Base-by-base conservation (phyloP, 2,113 vertebrate genomes). In the Gobius niger region DNA sequence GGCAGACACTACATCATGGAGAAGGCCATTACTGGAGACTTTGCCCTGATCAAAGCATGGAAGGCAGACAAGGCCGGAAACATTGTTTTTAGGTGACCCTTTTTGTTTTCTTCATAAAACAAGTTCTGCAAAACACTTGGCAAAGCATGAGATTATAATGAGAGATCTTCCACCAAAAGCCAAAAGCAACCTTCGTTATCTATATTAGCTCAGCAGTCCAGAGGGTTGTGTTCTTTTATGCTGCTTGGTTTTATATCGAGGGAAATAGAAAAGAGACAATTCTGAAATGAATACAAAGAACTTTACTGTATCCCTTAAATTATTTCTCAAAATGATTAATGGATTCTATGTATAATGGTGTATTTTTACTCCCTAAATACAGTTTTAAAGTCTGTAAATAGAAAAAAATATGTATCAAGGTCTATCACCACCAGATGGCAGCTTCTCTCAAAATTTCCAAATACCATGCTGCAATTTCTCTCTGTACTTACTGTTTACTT, bases 1-100 rank as follows among this genome's bases (percentile, higher is more conserved):
- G 96, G 95, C 3, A 92, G 94, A 19, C 91, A 96, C 64, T 99
- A 93, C 84, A 93, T 98, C 83, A 91, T 99, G 93, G 98, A 99
- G 84, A 92, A 94, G 76, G 94, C 97, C 0, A 99, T 99, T 81
- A 96, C 94, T 0, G 96, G 96, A 57, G 98, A 99, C 88, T 99
- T 94, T 85, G 98, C 98, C 2, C 87, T 99, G 75, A 85, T 99
- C 67, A 99, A 99, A 77, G 98, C 98, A 5, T 99, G 98, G 98
- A 99, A 97, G 76, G 96, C 96, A 5, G 98, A 99, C 87, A 93
- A 83, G 73, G 95, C 95, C 9, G 98, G 98, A 78, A 99, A 99
- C 40, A 78, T 99, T 7, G 89, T 98, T 79, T 99, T 99, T 94
- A 98, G 98, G 98, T 99, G 91, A 70, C 2, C 14, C 14, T 14